These are phyloP conservation scores for Jordanella pulchra DNA, from an alignment of 2,797 vertebrate genomes.

Conservation along the genomic window DNA sequence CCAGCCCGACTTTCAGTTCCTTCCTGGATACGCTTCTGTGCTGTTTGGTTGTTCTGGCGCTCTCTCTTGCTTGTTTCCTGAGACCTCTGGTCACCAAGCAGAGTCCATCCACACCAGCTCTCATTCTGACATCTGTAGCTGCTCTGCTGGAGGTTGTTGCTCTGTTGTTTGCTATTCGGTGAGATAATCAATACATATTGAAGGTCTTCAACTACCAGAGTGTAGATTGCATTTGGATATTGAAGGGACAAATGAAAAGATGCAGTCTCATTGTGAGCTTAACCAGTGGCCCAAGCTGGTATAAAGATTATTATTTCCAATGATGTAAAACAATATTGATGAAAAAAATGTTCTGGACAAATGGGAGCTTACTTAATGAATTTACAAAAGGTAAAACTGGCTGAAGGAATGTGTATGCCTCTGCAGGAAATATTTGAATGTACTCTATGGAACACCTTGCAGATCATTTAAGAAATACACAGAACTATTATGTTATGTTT, in stretches of 20 bases:
- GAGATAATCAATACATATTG: constrained; percentile 40
- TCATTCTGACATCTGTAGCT: constrained; percentile 82
- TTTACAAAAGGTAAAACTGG: background rate
- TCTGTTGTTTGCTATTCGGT: constrained; percentile 89
- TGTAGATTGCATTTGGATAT: background rate
- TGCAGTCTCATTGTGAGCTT: background rate
- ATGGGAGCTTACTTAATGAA: background rate
- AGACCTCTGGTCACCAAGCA: constrained; percentile 76
- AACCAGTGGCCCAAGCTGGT: background rate
- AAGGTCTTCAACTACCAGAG: background rate
- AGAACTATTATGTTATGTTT: background rate
- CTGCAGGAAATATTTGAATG: background rate
- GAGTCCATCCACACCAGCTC: constrained; percentile 75
- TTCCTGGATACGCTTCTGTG: constrained; percentile 94
- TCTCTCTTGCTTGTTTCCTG: constrained; percentile 93
- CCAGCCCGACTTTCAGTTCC: constrained; percentile 94
- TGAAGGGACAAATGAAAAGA: background rate
- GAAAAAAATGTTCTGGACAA: background rate
- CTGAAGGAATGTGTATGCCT: background rate
- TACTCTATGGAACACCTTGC: background rate
- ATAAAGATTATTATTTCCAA: background rate
- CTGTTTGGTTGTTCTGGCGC: constrained; percentile 88
- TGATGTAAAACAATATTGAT: background rate
- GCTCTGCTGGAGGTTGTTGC: constrained; percentile 86
- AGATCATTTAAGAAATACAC: background rate